Conservation (phyloP, 1,140 invertebrate species). For the Drepana arcuata region DNA sequence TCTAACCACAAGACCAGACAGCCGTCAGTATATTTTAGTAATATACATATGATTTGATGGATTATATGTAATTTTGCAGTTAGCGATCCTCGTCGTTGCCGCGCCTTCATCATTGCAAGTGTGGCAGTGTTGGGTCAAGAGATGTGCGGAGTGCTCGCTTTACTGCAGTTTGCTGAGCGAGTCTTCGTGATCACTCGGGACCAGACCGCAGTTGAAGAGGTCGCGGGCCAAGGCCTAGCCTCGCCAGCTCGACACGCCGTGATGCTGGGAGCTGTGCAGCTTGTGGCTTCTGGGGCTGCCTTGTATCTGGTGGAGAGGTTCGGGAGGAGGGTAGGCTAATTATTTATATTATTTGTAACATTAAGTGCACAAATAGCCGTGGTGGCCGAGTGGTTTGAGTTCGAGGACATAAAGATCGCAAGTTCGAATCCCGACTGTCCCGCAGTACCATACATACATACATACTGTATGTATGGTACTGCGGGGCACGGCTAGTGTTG, state of each 20-base stretch:
- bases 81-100: constrained; percentile 20
- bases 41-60: too few species aligned
- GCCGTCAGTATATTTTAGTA: too few species aligned
- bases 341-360: too few species aligned
- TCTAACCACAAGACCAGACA: too few species aligned
- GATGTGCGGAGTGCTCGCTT: constrained; percentile 36
- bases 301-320: constrained; percentile 32
- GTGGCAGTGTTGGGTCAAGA: constrained; percentile 43
- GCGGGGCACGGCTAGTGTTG: too few species aligned
- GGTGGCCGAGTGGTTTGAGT: too few species aligned
- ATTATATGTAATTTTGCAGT: too few species aligned
- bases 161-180: constrained; percentile 45
- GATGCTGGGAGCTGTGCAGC: constrained; percentile 26
- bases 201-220: constrained; percentile 1
- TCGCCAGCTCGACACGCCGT: constrained; percentile 28
- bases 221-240: constrained; percentile 3
- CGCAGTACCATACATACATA: too few species aligned
- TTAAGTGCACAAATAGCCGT: too few species aligned
- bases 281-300: constrained; percentile 22
- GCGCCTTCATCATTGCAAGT: constrained; percentile 25
- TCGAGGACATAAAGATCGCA: too few species aligned
- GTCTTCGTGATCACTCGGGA: constrained; percentile 32
- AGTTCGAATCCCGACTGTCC: too few species aligned
- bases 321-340: constrained; percentile 24
- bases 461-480: too few species aligned